A percentile compares a stretch with the other conserved stretches of the same genome.
Evolutionary conservation across 2,113 vertebrate species (phyloP).

Genomic region (Mola mola): DNA sequence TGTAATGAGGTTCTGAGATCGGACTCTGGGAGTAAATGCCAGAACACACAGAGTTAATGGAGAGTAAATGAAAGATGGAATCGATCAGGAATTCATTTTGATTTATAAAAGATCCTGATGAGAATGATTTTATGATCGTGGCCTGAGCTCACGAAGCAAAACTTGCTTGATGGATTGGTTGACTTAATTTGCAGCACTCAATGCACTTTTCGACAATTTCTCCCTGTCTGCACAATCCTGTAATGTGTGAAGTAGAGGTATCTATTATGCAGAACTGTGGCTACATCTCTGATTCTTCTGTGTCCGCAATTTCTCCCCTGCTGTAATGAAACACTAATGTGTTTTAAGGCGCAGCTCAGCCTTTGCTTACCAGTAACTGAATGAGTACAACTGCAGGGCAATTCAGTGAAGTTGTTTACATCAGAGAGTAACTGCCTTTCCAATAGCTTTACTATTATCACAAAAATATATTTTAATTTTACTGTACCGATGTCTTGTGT

Average conservation of each 20-base stretch:
- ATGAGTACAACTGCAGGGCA: no score
- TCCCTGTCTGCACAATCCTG: background rate
- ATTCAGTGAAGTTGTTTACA: background rate
- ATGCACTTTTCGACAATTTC: background rate
- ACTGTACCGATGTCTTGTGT: background rate
- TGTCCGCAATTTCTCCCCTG: background rate
- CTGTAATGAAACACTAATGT: background rate
- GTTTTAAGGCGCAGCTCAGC: no score
- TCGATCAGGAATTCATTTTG: slow-evolving; percentile 31
- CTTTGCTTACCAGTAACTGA: background rate
- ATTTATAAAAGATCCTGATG: slow-evolving; percentile 30
- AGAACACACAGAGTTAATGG: slow-evolving; percentile 42
- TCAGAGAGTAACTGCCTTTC: slow-evolving; percentile 1
- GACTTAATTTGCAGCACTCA: background rate
- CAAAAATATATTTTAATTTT: slow-evolving; percentile 2
- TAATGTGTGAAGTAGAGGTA: background rate
- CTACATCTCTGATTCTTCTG: background rate
- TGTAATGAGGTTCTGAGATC: slow-evolving; percentile 48
- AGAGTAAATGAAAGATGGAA: slow-evolving; percentile 28
- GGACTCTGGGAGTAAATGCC: slow-evolving; percentile 44
- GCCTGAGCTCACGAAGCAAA: slow-evolving; percentile 3
- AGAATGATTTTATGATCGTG: slow-evolving; percentile 19
- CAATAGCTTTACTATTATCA: background rate
- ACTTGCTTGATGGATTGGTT: background rate
- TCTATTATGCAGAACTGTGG: background rate